phyloP scores from a whole-genome alignment of 2,888 invertebrate species.

The Auanema sp. region DNA sequence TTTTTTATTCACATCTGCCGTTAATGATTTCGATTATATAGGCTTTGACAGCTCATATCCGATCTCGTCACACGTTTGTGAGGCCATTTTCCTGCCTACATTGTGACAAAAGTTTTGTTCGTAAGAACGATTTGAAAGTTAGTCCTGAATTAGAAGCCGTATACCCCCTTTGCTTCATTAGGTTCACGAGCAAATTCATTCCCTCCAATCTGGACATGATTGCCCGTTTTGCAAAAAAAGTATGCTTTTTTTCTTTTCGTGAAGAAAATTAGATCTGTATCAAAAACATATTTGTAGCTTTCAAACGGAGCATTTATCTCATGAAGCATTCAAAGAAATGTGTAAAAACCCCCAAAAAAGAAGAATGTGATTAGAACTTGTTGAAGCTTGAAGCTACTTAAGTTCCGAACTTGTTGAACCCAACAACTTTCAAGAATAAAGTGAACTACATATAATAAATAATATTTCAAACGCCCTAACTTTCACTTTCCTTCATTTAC shows the following conservation, averaged over 20 bases:
- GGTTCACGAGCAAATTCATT: conserved; percentile 5
- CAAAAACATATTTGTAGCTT: neutral
- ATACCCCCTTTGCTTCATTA: neutral
- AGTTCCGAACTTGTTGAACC: too few relatives aligned
- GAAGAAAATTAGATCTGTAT: neutral
- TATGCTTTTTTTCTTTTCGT: neutral
- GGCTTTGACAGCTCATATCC: conserved; percentile 44
- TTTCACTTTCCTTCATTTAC: too few relatives aligned
- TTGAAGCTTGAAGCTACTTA: too few relatives aligned
- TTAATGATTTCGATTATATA: conserved; percentile 3
- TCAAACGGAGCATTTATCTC: conserved; percentile 1
- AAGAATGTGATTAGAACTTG: too few relatives aligned
- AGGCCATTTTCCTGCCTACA: conserved; percentile 30
- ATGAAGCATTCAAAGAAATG: neutral
- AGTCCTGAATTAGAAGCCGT: too few relatives aligned
- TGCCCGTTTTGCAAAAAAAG: neutral
- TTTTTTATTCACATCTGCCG: too few relatives aligned
- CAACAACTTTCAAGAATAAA: too few relatives aligned
- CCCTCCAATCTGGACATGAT: neutral
- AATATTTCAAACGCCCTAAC: too few relatives aligned
- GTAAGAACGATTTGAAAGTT: conserved; percentile 31
- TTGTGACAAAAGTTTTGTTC: conserved; percentile 29
- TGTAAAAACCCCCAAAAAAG: neutral
- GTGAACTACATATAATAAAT: too few relatives aligned
- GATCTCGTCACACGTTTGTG: conserved; percentile 35